Evolutionary conservation across 2,113 vertebrate genomes (phyloP), one percentile per base, ranked within the genome.

Genomic region (Gasterosteus aculeatus): DNA sequence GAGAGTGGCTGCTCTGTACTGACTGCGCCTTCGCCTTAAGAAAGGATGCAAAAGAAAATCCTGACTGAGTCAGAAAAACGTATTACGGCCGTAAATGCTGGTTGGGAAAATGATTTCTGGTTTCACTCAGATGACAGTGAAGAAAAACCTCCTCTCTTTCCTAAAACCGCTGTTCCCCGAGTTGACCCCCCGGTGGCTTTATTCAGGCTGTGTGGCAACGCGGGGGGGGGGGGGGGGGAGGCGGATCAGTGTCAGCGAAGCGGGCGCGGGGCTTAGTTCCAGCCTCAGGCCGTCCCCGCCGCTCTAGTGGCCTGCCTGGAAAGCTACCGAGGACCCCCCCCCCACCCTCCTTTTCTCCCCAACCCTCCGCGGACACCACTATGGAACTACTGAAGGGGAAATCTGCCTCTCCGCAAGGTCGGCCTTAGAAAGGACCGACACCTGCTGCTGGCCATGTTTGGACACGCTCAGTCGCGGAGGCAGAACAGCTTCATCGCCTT

Each of bases 221-320:
- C 77, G 69, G 66, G 72, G 69, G n/a, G n/a, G n/a, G n/a, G n/a
- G n/a, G n/a, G n/a, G 69, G 66, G 72, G 85, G 7, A 69, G 86
- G 65, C 53, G 64, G 88, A 88, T 92, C 89, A 89, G 85, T 87
- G 86, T 90, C 85, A 86, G 83, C 1, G 65, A 78, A 75, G 80
- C 78, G 18, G 62, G 69, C 79, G 61, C 35, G 80, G 71, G 82
- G 88, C 87, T 92, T 85, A 83, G 85, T 87, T 85, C 81, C 85
- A 85, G 89, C 90, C 88, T 69, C 38, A 54, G 87, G 91, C 88
- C 75, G 72, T 88, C 72, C 58, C 75, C 29, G 73, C 67, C 85
- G 83, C 89, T 89, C 85, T 38, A 78, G 72, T 77, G 85, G 85
- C 85, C 88, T 84, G 83, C 65, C 76, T 54, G 81, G 64, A 81